These are phyloP conservation scores for Drosophila lini DNA, from an alignment of 1,140 invertebrate species.

Conservation along the genomic window DNA sequence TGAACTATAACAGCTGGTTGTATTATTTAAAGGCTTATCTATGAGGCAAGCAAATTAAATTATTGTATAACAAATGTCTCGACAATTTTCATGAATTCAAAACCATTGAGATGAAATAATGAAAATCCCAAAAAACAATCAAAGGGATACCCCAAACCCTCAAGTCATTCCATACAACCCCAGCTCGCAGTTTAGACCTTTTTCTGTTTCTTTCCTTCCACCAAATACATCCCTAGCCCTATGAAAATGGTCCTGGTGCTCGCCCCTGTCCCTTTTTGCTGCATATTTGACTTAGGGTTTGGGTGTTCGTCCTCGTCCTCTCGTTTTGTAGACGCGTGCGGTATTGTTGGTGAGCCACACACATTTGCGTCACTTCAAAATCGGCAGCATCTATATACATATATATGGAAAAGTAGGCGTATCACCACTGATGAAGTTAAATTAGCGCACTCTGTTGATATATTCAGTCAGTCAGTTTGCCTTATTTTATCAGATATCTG, in stretches of 20 bases:
- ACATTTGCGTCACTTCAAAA: slow-evolving; percentile 61
- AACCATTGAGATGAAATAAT: slow-evolving; percentile 83
- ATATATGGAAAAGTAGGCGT: slow-evolving; percentile 62
- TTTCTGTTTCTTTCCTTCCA: slow-evolving; percentile 33
- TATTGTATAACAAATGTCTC: slow-evolving; percentile 79
- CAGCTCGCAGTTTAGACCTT: slow-evolving; percentile 9
- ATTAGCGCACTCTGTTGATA: slow-evolving; percentile 47
- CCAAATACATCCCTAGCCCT: slow-evolving; percentile 33
- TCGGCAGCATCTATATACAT: slow-evolving; percentile 12
- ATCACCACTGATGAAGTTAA: slow-evolving; percentile 65
- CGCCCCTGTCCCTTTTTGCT: slow-evolving; percentile 27
- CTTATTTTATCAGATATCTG: slow-evolving; percentile 29
- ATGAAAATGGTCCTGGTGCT: slow-evolving; percentile 22
- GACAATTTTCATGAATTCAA: slow-evolving; percentile 76
- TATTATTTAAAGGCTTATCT: slow-evolving; percentile 44
- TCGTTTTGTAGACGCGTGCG: slow-evolving; percentile 56
- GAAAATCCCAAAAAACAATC: slow-evolving; percentile 82
- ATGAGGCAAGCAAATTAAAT: slow-evolving; percentile 67
- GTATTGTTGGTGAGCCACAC: slow-evolving; percentile 72
- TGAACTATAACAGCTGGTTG: slow-evolving; percentile 14
- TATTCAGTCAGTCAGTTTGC: slow-evolving; percentile 9
- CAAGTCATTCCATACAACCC: slow-evolving; percentile 25
- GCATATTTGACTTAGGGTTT: slow-evolving; percentile 47
- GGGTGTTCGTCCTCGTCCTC: slow-evolving; percentile 33
- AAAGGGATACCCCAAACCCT: slow-evolving; percentile 66